Evolutionary conservation across 2,797 vertebrate genomes (phyloP), one percentile per base, ranked within the genome.

Genomic region (Lacerta agilis): DNA sequence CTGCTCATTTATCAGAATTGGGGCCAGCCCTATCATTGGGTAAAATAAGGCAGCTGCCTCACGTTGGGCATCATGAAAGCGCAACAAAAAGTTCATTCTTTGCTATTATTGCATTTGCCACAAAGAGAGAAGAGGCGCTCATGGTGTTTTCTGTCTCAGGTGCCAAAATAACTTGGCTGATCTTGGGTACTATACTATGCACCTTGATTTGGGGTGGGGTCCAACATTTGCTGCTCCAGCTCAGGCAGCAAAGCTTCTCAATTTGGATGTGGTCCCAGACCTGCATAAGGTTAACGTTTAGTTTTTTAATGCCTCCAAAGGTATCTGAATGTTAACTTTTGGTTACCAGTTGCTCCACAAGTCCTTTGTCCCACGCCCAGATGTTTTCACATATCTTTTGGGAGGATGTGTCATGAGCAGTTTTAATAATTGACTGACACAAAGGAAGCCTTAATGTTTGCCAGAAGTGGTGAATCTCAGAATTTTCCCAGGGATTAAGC

Each of bases 221-320:
- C 49, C 33, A 38, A 73, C 13, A 18, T 71, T 71, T 71, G 72
- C 72, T 73, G 25, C 72, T 73, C 13, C 33, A 36, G 17, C 33
- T 73, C 72, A 73, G 72, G 72, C 72, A 73, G 33, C 72, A 73
- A 73, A 73, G 36, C 18, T 33, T 73, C 72, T 73, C 8, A 73
- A 73, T 36, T 18, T 17, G 15, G 25, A 9, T 15, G 29, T n/a
- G 36, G 55, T 82, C 43, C 76, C 49, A 64, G 64, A 86, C 27
- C 1, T 1, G 0, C 0, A 58, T 25, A n/a, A 41, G 49, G 25
- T 38, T 64, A 78, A 55, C 13, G 3, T 4, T 55, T 55, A 18
- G 13, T 84, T 75, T 79, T 72, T n/a, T 71, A 76, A 79, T 82
- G 0, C 2, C 4, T 33, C 38, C 41, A 33, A 49, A 5, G 1